Conservation (phyloP, 1,140 invertebrate genomes). For the Megathymus violae region DNA sequence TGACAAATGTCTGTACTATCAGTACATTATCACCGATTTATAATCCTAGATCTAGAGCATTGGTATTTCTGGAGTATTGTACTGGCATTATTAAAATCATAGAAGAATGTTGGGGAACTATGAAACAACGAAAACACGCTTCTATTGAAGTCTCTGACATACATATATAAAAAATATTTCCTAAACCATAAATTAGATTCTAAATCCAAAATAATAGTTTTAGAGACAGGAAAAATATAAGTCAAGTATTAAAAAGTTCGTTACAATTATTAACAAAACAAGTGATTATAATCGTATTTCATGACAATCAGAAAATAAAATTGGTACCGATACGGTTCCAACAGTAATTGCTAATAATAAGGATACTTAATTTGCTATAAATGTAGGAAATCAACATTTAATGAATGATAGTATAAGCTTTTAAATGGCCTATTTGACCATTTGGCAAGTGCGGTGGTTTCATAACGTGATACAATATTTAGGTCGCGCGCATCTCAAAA, state of each 20-base stretch:
- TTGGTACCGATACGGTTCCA: no score
- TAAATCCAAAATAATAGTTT: no score
- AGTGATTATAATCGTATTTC: no score
- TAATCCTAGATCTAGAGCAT: neutral
- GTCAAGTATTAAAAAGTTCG: no score
- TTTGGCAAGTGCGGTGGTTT: slow-evolving; percentile 26
- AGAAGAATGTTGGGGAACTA: neutral
- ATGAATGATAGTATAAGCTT: slow-evolving; percentile 10
- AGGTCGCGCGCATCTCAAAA: slow-evolving; percentile 43
- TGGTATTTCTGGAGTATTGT: neutral
- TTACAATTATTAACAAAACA: no score
- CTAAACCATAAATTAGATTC: neutral
- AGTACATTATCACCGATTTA: neutral
- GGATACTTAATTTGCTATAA: neutral
- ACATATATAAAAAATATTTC: neutral
- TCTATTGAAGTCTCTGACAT: neutral
- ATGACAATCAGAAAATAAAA: no score
- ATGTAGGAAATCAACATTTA: slow-evolving; percentile 1
- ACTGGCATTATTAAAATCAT: neutral
- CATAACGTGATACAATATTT: slow-evolving; percentile 47
- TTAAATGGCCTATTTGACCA: slow-evolving; percentile 31
- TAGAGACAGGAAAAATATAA: no score
- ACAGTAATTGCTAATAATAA: no score
- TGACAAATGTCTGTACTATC: neutral
- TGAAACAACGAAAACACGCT: neutral